Base-by-base conservation (phyloP, 2,888 invertebrate species). In the Gymnoscelis rufifasciata region DNA sequence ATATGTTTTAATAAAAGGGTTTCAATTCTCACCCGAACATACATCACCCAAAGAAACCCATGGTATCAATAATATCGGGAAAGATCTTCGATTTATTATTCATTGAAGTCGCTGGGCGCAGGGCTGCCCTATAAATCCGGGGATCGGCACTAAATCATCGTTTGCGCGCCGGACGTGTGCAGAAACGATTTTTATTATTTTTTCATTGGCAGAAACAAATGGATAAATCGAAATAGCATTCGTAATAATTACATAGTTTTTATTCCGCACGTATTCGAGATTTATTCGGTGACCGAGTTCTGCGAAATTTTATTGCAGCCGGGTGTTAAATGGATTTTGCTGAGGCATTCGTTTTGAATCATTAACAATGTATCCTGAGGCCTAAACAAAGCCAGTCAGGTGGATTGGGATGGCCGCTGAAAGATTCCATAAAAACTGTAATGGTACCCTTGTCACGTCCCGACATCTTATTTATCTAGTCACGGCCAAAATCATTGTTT, bases 1-100 rank as follows among this genome's bases (percentile, higher is more conserved):
- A 84, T 87, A 87, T 87, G 87, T 82, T 84, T 87, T 87, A 87
- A 88, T 87, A 87, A 87, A 87, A 87, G 83, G 83, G 82, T 83
- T 83, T 79, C 83, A 82, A 82, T 78, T 82, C 79, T 72, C 78
- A 71, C 77, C 78, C 75, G 74, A 73, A 75, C 81, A 78, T 86
- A 82, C 71, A 81, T 84, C 83, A 83, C 75, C 57, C 58, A 67
- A 62, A 72, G 71, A 78, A 74, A 73, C 76, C 79, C 81, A 64
- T 74, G 78, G 79, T 84, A 82, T 83, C 84, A 81, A 82, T 83
- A 82, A 81, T 82, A 83, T 77, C 77, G 74, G 68, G 73, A 78
- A 81, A 81, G 80, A 83, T 78, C 78, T 82, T 75, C 78, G 75
- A 83, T 84, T 83, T 84, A 81, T 84, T 83, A 82, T 83, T 83